Conservation (phyloP, 2,888 invertebrate species). For the Linnaemya vulpina region DNA sequence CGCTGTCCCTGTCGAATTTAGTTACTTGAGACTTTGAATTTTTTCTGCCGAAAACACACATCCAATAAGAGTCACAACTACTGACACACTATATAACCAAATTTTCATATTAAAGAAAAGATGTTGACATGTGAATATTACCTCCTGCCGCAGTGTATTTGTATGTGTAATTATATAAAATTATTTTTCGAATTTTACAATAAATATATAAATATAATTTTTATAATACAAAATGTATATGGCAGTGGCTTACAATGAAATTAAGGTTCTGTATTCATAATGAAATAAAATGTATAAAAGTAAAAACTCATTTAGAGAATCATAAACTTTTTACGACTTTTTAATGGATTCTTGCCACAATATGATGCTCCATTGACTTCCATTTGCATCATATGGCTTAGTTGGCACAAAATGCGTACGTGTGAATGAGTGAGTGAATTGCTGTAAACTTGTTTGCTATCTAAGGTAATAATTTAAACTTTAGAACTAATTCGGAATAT, state of each 20-base stretch:
- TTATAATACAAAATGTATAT: constrained; percentile 22
- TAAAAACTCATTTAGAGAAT: constrained; percentile 81
- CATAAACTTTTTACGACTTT: constrained; percentile 83
- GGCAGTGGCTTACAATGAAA: constrained; percentile 79
- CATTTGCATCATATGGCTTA: constrained; percentile 17
- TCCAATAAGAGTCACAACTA: too few relatives aligned
- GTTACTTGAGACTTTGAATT: too few relatives aligned
- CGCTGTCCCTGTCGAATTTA: too few relatives aligned
- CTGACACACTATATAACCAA: too few relatives aligned
- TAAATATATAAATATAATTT: background rate
- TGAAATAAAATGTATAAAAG: constrained; percentile 67
- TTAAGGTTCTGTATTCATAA: constrained; percentile 80
- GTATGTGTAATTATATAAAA: background rate
- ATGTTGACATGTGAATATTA: background rate
- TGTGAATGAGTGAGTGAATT: constrained; percentile 24
- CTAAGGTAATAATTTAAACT: constrained; percentile 57
- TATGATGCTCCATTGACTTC: constrained; percentile 68
- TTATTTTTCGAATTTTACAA: constrained; percentile 1
- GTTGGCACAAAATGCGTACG: constrained; percentile 23
- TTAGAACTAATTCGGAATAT: constrained; percentile 54
- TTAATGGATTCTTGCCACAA: constrained; percentile 82
- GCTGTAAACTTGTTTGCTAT: constrained; percentile 28
- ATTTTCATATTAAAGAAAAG: too few relatives aligned
- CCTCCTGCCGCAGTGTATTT: background rate
- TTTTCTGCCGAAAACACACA: too few relatives aligned